phyloP scores from a whole-genome alignment of 2,797 vertebrate species.

The Sebastes taczanowskii region DNA sequence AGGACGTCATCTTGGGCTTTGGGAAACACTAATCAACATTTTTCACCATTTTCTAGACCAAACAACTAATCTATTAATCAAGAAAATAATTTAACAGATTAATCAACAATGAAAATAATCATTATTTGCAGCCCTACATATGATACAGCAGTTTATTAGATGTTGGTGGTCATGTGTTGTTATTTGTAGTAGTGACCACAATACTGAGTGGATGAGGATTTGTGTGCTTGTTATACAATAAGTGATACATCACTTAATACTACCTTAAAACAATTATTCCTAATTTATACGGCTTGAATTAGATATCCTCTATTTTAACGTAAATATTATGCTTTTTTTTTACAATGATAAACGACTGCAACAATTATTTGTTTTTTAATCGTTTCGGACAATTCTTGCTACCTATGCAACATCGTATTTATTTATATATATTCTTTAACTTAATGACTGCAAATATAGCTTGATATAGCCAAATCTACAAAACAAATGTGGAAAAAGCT shows the following conservation, averaged over 20 bases:
- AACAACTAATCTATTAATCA: fast-evolving
- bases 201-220: background rate
- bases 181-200: background rate
- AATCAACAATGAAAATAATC: too few species aligned
- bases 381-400: background rate
- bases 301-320: background rate
- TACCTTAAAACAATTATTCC: background rate
- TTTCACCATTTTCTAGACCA: too few species aligned
- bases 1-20: too few species aligned
- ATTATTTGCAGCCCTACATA: too few species aligned
- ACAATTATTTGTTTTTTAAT: background rate
- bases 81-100: too few species aligned
- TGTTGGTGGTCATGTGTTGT: background rate
- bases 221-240: background rate
- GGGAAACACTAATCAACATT: too few species aligned
- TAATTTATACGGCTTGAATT: background rate
- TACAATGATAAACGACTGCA: background rate
- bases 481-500: background rate
- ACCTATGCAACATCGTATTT: background rate
- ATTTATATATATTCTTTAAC: background rate
- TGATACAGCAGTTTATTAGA: background rate
- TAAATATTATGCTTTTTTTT: background rate
- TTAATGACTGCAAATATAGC: background rate
- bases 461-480: background rate
- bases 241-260: background rate